Base-by-base conservation (phyloP, 2,113 vertebrate species). In the Dicentrarchus labrax region DNA sequence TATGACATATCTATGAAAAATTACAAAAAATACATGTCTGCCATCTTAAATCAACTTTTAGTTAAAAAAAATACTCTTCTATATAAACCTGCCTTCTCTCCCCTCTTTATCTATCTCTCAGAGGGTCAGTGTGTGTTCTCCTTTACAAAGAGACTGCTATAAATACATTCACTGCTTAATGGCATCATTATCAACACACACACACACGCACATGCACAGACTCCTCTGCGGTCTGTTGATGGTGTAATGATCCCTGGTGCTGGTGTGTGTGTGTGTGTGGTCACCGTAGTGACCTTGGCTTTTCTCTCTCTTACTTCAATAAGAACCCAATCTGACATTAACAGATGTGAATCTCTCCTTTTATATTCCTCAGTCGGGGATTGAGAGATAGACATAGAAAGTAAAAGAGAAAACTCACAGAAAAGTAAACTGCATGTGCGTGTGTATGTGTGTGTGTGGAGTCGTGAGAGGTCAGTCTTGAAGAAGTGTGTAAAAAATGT, bases 161-260 rank as follows among this genome's bases (percentile, higher is more conserved):
- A 64, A 85, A 88, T 59, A 88, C 69, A 74, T 74, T 22, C 74
- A 43, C 73, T 53, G 73, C 78, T 77, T 85, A 76, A 76, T 68
- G 39, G 85, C 81, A 83, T 80, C 77, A 78, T 70, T 69, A 79
- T 45, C 47, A 75, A 69, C 69, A 82, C 43, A 73, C 67, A 78
- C 73, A 61, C 73, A 64, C 48, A 71, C 53, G 24, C 24, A 61
- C 72, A 19, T 41, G 60, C 61, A 61, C 72, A 75, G 24, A 47
- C 70, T 60, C 54, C 66, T 61, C 57, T 59, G 2, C 1, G 16
- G 71, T 74, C 30, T 39, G 51, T 38, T 72, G 51, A 67, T 30
- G 12, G 41, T 59, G 43, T 60, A 51, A 60, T 74, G 71, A 60
- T 72, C 68, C 59, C 50, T 64, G 59, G 64, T 66, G 61, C 15